Conservation (phyloP, 2,113 vertebrate species). For the Pseudois nayaur region DNA sequence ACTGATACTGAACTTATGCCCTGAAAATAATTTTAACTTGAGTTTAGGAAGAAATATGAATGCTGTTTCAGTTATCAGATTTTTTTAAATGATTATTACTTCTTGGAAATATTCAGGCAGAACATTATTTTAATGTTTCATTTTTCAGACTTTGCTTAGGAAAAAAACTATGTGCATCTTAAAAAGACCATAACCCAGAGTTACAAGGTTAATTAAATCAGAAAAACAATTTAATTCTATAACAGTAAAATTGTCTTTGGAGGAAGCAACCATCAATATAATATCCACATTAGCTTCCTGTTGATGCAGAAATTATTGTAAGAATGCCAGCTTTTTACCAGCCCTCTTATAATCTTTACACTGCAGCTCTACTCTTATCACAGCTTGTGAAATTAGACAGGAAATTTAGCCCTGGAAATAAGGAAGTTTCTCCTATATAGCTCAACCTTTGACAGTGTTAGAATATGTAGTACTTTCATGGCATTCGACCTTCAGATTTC, state of each 20-base stretch:
- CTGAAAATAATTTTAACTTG: slow-evolving; percentile 44
- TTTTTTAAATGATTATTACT: neutral
- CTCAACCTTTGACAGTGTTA: slow-evolving; percentile 73
- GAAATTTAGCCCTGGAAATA: slow-evolving; percentile 80
- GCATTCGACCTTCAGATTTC: slow-evolving; percentile 68
- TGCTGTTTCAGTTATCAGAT: neutral
- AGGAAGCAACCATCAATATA: slow-evolving; percentile 84
- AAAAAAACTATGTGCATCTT: slow-evolving; percentile 74
- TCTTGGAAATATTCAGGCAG: neutral
- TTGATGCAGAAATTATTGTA: slow-evolving; percentile 84
- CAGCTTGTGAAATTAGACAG: slow-evolving; percentile 80
- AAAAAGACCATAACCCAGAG: slow-evolving; percentile 72
- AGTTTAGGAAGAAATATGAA: slow-evolving; percentile 27
- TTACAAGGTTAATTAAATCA: slow-evolving; percentile 78
- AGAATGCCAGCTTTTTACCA: slow-evolving; percentile 77
- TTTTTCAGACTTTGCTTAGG: slow-evolving; percentile 54
- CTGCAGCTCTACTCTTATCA: slow-evolving; percentile 83
- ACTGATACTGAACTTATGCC: slow-evolving; percentile 16
- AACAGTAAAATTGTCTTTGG: slow-evolving; percentile 79
- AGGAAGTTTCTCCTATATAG: slow-evolving; percentile 82
- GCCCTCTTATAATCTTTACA: slow-evolving; percentile 79
- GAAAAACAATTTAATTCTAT: slow-evolving; percentile 80
- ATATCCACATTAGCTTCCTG: slow-evolving; percentile 86
- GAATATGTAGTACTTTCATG: slow-evolving; percentile 73
- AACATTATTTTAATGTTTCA: slow-evolving; percentile 44